phyloP scores from a whole-genome alignment of 1,140 invertebrate genomes.

The Campoletis sonorensis region DNA sequence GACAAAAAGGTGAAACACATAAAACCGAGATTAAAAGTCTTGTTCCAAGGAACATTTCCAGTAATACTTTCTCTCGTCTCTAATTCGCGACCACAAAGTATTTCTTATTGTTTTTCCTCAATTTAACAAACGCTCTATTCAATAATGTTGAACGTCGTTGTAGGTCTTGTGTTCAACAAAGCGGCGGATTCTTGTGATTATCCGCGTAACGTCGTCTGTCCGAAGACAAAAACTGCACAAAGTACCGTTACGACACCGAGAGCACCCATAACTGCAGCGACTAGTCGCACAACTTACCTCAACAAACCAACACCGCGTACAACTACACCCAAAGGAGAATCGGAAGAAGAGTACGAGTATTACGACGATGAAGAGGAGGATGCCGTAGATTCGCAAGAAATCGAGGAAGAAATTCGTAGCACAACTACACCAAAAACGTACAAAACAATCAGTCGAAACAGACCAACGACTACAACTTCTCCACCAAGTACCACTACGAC shows the following conservation, averaged over 20 bases:
- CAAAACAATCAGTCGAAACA: constrained; percentile 71
- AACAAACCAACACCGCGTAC: constrained; percentile 76
- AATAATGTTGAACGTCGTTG: constrained; percentile 12
- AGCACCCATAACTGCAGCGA: constrained; percentile 75
- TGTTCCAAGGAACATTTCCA: neutral
- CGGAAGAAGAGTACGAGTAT: constrained; percentile 75
- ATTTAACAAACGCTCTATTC: neutral
- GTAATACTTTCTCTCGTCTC: too few relatives aligned
- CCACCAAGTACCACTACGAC: constrained; percentile 57
- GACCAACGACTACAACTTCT: constrained; percentile 61
- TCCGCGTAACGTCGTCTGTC: constrained; percentile 89
- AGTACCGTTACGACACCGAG: constrained; percentile 72
- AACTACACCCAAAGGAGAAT: constrained; percentile 73
- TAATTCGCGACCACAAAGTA: too few relatives aligned
- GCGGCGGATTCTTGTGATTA: constrained; percentile 95
- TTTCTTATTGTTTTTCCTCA: neutral
- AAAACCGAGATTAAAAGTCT: neutral
- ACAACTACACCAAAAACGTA: constrained; percentile 68
- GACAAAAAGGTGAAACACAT: too few relatives aligned
- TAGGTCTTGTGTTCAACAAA: constrained; percentile 93
- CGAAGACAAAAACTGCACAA: constrained; percentile 74
- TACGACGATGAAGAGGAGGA: constrained; percentile 83
- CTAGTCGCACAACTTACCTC: constrained; percentile 71
- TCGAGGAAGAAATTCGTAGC: constrained; percentile 59
- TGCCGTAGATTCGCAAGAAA: constrained; percentile 72